A percentile compares a stretch with the other conserved stretches of the same genome.
These are phyloP conservation scores for Ambastaia sidthimunki DNA, from an alignment of 2,797 vertebrate genomes.

Conservation along the genomic window DNA sequence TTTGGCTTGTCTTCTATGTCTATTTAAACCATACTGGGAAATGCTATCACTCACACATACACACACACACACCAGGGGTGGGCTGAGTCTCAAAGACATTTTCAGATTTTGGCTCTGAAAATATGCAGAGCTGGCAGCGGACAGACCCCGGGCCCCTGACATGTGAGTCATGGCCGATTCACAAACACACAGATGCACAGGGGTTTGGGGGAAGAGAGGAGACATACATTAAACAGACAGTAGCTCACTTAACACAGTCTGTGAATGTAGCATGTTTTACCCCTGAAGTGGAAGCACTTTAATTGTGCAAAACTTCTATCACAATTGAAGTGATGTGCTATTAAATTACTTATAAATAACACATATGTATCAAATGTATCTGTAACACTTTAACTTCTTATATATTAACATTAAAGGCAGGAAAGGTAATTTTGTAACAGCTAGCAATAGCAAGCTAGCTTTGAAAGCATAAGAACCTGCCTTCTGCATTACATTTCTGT, in stretches of 20 bases:
- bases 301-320: constrained; percentile 34
- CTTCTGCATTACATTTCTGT: no score
- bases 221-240: constrained; percentile 14
- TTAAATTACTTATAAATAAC: no score
- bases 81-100: constrained; percentile 58
- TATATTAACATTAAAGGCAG: no score
- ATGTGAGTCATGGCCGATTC: constrained; percentile 57
- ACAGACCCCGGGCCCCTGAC: constrained; percentile 76
- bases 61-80: constrained; percentile 6
- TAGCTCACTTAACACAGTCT: background rate
- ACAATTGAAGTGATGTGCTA: no score
- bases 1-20: constrained; percentile 34
- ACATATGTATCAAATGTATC: no score
- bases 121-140: constrained; percentile 78
- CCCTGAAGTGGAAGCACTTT: no score
- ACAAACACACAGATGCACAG: constrained; percentile 37
- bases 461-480: no score
- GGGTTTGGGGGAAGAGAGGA: background rate
- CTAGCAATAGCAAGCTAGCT: no score
- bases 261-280: no score
- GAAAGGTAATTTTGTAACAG: no score
- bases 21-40: constrained; percentile 44
- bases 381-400: no score
- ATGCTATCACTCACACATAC: constrained; percentile 13
- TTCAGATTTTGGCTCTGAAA: constrained; percentile 79